These are phyloP conservation scores for Scaptomyza graminum DNA, from an alignment of 1,140 invertebrate genomes.

Conservation along the genomic window DNA sequence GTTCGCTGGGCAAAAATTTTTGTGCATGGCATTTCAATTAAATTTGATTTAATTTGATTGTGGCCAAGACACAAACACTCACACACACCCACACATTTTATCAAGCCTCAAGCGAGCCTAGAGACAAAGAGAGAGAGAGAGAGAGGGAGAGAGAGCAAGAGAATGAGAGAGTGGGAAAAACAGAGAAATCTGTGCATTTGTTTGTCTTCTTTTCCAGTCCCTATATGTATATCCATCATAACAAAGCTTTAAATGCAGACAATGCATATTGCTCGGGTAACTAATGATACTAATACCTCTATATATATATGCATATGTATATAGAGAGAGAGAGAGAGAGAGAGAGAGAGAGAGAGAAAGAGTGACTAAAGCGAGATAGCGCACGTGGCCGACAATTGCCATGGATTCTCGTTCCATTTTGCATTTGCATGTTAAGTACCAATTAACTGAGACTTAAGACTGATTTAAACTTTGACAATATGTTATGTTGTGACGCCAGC, in stretches of 20 bases:
- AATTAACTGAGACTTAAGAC: constrained; percentile 70
- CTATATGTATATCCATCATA: no score
- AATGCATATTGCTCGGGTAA: no score
- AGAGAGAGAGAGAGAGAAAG: neutral
- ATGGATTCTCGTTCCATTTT: constrained; percentile 65
- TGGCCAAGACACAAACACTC: constrained; percentile 21
- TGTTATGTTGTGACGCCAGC: constrained; percentile 57
- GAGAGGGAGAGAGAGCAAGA: no score
- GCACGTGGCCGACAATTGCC: constrained; percentile 52
- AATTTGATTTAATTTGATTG: constrained; percentile 60
- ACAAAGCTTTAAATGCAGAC: no score
- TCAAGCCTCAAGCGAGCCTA: constrained; percentile 1
- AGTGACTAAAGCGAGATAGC: constrained; percentile 18
- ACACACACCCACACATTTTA: neutral
- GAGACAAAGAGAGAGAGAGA: neutral
- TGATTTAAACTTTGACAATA: constrained; percentile 67
- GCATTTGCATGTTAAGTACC: constrained; percentile 76
- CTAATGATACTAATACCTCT: no score
- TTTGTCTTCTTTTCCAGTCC: constrained; percentile 4
- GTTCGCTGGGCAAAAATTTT: constrained; percentile 63
- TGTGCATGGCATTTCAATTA: constrained; percentile 79
- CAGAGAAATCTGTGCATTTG: neutral
- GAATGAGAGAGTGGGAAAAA: no score
- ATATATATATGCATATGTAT: neutral
- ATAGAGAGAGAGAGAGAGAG: neutral